Base-by-base conservation (phyloP, 2,113 vertebrate genomes). In the Raja brachyura region DNA sequence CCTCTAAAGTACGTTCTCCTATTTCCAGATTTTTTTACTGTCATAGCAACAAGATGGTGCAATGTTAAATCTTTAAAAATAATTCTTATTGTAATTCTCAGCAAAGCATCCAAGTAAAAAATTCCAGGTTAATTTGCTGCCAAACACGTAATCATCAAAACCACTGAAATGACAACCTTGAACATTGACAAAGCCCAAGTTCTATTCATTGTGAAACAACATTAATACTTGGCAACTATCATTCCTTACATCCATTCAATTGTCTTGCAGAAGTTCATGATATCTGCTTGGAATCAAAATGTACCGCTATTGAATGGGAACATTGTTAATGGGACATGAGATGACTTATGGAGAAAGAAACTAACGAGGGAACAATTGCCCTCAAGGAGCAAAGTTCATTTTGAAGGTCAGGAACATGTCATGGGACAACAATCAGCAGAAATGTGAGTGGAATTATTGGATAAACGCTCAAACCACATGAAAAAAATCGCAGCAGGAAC, bases 331-430 rank as follows among this genome's bases (percentile, higher is more conserved):
- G 14, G 16, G n/a, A 18, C 18, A 13, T 8, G 59, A 88, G 83
- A 73, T 18, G 39, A 16, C 5, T 8, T 63, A 31, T 31, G 83
- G 28, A 31, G 59, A 16, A 63, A 88, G 59, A 88, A 63, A 88
- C 28, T 63, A 88, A 88, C 63, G 28, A 63, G 18, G 83, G 28
- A 5, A 86, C 28, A 86, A 31, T 31, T 66, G 83, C 59, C 83
- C 83, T 88, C 28, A 88, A 88, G 83, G 16, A 31, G 63, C 59
- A 88, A 66, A 88, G 59, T 63, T 63, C 25, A 48, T 73, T 20
- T 92, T 70, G 16, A 74, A 92, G 90, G 90, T 92, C 33, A 92
- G 18, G 70, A 73, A 73, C 3, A 73, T 73, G 70, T 73, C 70
- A 73, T 73, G 70, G 70, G 18, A 20, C 70, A 92, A 74, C 11